Base-by-base conservation (phyloP, 2,797 vertebrate genomes). In the Sarcophilus harrisii region DNA sequence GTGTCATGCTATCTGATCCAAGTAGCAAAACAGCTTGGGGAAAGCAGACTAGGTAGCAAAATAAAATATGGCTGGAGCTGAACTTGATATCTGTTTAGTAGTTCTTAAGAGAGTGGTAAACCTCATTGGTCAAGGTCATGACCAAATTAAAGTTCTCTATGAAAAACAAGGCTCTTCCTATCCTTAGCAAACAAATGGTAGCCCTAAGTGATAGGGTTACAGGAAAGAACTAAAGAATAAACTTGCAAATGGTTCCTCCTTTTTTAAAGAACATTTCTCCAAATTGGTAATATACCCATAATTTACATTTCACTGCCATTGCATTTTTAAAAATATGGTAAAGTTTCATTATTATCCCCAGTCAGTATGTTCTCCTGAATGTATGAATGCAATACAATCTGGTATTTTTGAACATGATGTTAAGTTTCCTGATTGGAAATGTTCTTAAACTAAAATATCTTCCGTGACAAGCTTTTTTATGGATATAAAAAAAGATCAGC, bases 361-460 rank as follows among this genome's bases (percentile, higher is more conserved):
- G 95, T 94, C 57, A 62, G 10, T 57, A 58, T 45, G 57, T 60
- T 91, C n/a, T 6, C 94, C 49, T 38, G 5, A 92, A 91, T 57
- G 55, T 92, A 94, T 91, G 91, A 92, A 95, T 96, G 93, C 24
- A 93, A 73, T 58, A 32, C 91, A 94, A 49, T 62, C 62, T 96
- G 95, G 57, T 97, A 89, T 97, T 98, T 94, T 94, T 96, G 97
- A 98, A 94, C 92, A 96, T 5, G 91, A 90, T 52, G 12, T 94
- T 97, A 97, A 54, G 16, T 96, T 98, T 97, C 96, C 58, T 95
- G 94, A 96, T 94, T 97, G 59, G 59, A 97, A 93, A 97, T 49
- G 58, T 98, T 97, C 96, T 98, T 95, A 95, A 97, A 97, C 97
- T 96, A 97, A 98, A 98, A 97, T 95, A 96, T 55, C 90, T 87